Conservation (phyloP, 2,797 vertebrate genomes). For the Neomorphus geoffroyi region DNA sequence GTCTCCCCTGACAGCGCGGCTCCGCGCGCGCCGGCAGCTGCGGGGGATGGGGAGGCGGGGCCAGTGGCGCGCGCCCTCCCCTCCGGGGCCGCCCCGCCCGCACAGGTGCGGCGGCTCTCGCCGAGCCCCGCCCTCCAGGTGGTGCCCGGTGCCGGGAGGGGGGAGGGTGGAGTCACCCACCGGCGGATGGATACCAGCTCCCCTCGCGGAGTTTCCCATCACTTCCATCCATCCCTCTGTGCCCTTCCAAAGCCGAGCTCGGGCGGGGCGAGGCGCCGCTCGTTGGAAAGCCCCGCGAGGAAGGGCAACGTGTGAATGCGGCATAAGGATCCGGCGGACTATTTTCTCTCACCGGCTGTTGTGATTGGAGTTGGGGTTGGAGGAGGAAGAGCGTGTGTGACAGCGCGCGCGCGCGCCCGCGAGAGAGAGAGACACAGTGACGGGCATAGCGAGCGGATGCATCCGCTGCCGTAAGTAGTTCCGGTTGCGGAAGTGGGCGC, state of each 20-base stretch:
- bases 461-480: constrained; percentile 13
- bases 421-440: too few species aligned
- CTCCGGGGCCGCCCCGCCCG: background rate
- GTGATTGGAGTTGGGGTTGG: fast-evolving
- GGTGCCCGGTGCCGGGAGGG: too few species aligned
- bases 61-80: too few species aligned
- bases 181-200: background rate
- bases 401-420: background rate
- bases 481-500: constrained; percentile 46
- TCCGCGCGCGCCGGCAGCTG: too few species aligned
- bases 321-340: fast-evolving
- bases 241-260: fast-evolving
- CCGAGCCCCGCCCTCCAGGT: background rate
- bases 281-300: fast-evolving
- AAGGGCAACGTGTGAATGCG: fast-evolving
- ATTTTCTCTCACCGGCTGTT: fast-evolving
- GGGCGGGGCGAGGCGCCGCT: too few species aligned
- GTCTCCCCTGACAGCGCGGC: background rate
- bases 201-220: fast-evolving
- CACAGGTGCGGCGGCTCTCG: background rate
- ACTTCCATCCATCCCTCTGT: fast-evolving
- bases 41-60: too few species aligned
- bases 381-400: background rate
- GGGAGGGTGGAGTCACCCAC: background rate
- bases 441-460: background rate